Evolutionary conservation across 2,888 invertebrate genomes (phyloP), one percentile per base, ranked within the genome.

Genomic region (Chloromyia formosa): DNA sequence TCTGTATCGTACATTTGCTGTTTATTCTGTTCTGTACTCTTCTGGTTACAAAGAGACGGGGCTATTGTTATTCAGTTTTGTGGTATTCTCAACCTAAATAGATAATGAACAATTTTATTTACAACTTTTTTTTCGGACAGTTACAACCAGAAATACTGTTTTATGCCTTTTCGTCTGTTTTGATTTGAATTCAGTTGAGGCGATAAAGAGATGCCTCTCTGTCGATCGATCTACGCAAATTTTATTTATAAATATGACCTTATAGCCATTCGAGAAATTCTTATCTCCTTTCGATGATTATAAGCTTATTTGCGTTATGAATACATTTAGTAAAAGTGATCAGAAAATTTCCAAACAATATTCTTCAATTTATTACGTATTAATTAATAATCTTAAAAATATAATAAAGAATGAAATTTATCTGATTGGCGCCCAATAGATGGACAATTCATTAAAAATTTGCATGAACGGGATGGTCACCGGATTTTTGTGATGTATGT

Each of bases 221-320:
- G 66, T 49, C 49, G 56, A 71, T 71, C 71, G 56, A 71, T 71
- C 71, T 71, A 71, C 71, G 71, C 71, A 56, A 71, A 71, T 56
- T 71, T 71, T 71, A 71, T 71, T 71, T 58, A 10, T 71, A 71
- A 56, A 71, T 18, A 35, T 71, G 71, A 71, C 71, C 71, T 71
- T 71, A 71, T 71, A 71, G 56, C 71, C 71, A 27, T 71, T 42
- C 40, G 56, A 42, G 56, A 68, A 18, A 1, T 58, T 71, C 71
- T 71, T 71, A 71, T 71, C 71, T 12, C 49, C 35, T 16, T 40
- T 35, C 42, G 12, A 53, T 22, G 56, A 71, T 69, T 69, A 71
- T 56, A 56, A 71, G 45, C 18, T 56, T 71, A 71, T 71, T 58
- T 71, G 56, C 58, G 71, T 71, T 71, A 58, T 35, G 40, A 71